Base-by-base conservation (phyloP, 1,140 invertebrate genomes). In the Zaprionus ornatus region DNA sequence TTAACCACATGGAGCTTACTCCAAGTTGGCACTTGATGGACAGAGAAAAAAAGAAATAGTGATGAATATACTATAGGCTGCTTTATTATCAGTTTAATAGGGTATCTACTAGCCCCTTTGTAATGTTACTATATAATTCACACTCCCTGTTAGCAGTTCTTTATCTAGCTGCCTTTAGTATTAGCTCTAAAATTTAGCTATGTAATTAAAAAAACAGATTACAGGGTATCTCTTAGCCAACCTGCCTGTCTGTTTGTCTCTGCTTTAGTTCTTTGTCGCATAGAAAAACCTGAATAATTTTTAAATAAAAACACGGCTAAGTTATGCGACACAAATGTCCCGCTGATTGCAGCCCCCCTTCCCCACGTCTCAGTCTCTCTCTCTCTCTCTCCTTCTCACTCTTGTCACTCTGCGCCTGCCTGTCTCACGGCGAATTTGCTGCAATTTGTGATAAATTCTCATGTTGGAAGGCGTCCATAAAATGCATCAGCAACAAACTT, bases 251-350 rank as follows among this genome's bases (percentile, higher is more conserved):
- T 48, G 17, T 48, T 15, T 21, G n/a, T 13, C 4, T 3, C 4
- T 48, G 40, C 40, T n/a, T 60, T 15, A 27, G 23, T 66, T 66
- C 40, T 57, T 66, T 57, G 37, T 57, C 23, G 19, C 21, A 57
- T 32, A 48, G 54, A 67, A 66, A 71, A 79, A 59, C 79, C 67
- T 57, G 62, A 66, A 75, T 66, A 69, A 56, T 65, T 66, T 59
- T 67, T 60, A 75, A 74, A 62, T 62, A 70, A 71, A 65, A 76
- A 80, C 65, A 80, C 67, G 72, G 19, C 67, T 65, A 63, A 83
- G 77, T 80, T 83, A 83, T 83, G 81, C 81, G 77, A 77, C 80
- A 80, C 72, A 72, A 80, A 80, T 83, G 80, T 79, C 32, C 63
- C 55, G 50, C 66, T 74, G 72, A 74, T 74, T 74, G 72, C 23